Evolutionary conservation across 2,113 vertebrate species (phyloP).

Genomic region (Sylvilagus bachmani): DNA sequence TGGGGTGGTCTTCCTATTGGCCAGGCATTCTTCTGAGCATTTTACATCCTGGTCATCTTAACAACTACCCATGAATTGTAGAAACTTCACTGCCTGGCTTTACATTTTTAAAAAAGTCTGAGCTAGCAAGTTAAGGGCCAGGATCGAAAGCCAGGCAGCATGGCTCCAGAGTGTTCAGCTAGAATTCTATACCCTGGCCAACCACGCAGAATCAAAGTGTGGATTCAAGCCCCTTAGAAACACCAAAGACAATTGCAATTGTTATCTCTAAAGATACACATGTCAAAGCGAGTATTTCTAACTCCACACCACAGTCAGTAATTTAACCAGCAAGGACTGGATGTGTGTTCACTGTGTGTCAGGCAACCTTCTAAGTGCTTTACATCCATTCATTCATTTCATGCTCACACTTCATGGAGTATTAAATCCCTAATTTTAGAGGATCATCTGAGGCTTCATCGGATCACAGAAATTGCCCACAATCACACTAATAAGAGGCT

Average conservation of each 20-base stretch:
- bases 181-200: neutral
- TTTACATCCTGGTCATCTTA: constrained; percentile 41
- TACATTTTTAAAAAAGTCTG: neutral
- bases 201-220: neutral
- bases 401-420: neutral
- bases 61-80: neutral
- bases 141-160: neutral
- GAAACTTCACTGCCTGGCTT: constrained; percentile 10
- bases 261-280: neutral
- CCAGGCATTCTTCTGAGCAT: too few relatives aligned
- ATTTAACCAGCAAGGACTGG: neutral
- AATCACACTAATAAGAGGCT: neutral
- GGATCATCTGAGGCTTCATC: neutral
- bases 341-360: neutral
- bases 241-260: neutral
- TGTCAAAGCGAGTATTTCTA: neutral
- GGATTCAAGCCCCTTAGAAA: constrained; percentile 1
- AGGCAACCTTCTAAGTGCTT: neutral
- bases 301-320: neutral
- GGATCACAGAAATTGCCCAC: neutral
- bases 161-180: neutral
- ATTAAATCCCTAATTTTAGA: neutral
- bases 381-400: neutral
- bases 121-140: neutral
- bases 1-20: neutral